Base-by-base conservation (phyloP, 2,888 invertebrate species). In the Reticulitermes lucifugus region DNA sequence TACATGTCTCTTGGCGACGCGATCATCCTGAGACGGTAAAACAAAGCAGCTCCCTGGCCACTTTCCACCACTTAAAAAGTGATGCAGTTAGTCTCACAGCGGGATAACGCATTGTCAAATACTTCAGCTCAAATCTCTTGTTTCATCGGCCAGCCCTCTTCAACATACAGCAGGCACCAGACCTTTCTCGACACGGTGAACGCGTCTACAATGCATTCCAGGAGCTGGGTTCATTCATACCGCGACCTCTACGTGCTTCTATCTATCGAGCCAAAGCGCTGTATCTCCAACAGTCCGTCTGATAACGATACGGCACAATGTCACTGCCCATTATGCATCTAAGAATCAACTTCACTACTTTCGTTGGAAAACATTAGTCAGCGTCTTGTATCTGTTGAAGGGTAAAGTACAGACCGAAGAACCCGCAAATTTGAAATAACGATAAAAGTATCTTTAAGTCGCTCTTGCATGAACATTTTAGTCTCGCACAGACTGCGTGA, bases 191-290 rank as follows among this genome's bases (percentile, higher is more conserved):
- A 12, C 18, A 21, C 60, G 18, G 60, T 60, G 21, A 60, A 60
- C 60, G 21, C 18, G 60, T 60, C 21, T 2, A 65, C 65, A 65
- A 65, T 25, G 25, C 65, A 65, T 65, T 65, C 65, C 65, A 65
- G 65, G 12, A n/a, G 65, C 65, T 25, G 65, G 65, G 25, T 65
- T 65, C 65, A 65, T 65, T 65, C 65, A 65, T 65, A 65, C 65
- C n/a, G 65, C 25, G 65, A 65, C 65, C 65, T 65, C 65, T 65
- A 65, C 6, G 65, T 12, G 9, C 1, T 46, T 12, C 14, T 18
- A 60, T 18, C 10, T 46, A 46, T 6, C 12, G 46, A 60, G 60
- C 60, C 60, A 60, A 21, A 65, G 25, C 9, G 65, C n/a, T n/a
- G n/a, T n/a, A 65, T 65, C 65, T 65, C 65, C 25, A 55, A 18